Base-by-base conservation (phyloP, 2,888 invertebrate species). In the Metopia argyrocephala region DNA sequence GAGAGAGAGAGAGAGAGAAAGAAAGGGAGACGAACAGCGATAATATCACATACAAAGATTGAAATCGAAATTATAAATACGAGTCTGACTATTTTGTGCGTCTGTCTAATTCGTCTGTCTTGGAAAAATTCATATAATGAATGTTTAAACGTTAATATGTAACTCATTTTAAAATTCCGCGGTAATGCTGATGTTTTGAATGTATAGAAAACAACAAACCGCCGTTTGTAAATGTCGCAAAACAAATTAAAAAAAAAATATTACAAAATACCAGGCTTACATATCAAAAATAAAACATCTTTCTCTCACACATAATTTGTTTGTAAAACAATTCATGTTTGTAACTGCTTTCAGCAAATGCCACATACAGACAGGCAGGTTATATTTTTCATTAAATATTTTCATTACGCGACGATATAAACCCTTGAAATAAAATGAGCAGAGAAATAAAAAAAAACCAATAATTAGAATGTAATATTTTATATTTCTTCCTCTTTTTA, bases 81-180 rank as follows among this genome's bases (percentile, higher is more conserved):
- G 7, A 62, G 28, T 15, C 38, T 15, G 38, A 12, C 38, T 4
- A 15, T 38, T n/a, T 4, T 4, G 38, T 38, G 3, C 12, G 31
- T 31, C 12, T 12, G 31, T 31, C 31, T 12, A 1, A 31, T 31
- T 38, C 38, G 15, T 38, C 12, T 38, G 74, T 59, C 66, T 50
- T 50, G 56, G 59, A n/a, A 59, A 74, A 74, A 79, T 76, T 76
- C 66, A 74, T 79, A 82, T 79, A 82, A 79, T 78, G 66, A 78
- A 78, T 81, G 62, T 75, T 81, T 66, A 76, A 83, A 85, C 85
- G 86, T 86, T 88, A 86, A 88, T 88, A n/a, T n/a, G n/a, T n/a
- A 89, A 88, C 89, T 87, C 87, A 88, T 89, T 88, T 84, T 84
- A 84, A 86, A 87, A 88, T 88, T 89, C 89, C 88, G 84, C 85